These are phyloP conservation scores for Pecten maximus DNA, from an alignment of 2,888 invertebrate genomes.

Conservation along the genomic window DNA sequence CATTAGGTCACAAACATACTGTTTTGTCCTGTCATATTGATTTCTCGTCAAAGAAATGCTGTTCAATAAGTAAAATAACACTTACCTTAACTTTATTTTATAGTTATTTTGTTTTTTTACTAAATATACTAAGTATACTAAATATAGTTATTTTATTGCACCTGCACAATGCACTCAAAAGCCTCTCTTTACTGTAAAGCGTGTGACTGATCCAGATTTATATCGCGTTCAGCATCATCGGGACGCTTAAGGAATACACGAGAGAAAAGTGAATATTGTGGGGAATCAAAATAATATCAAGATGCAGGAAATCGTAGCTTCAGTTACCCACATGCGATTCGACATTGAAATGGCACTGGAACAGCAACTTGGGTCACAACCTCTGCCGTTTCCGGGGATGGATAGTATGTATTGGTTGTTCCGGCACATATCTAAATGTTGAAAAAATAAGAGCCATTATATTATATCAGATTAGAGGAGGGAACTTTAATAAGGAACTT, in stretches of 20 bases:
- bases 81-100: not conserved
- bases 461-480: too few species aligned
- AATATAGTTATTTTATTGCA: too few species aligned
- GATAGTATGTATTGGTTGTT: conserved; percentile 97
- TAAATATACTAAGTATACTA: too few species aligned
- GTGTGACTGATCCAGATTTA: not conserved
- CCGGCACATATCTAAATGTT: too few species aligned
- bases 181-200: not conserved
- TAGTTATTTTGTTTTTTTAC: too few species aligned
- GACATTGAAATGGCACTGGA: conserved; percentile 98
- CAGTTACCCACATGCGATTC: conserved; percentile 94
- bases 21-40: not conserved
- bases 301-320: conserved; percentile 92
- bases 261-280: not conserved
- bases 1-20: not conserved
- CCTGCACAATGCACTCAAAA: too few species aligned
- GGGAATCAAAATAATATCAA: conserved; percentile 49
- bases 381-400: conserved; percentile 99
- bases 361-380: conserved; percentile 96
- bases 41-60: not conserved
- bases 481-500: too few species aligned
- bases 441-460: too few species aligned
- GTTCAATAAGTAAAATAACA: not conserved
- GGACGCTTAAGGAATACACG: not conserved
- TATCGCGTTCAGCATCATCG: not conserved